These are phyloP conservation scores for Ostrea edulis DNA, from an alignment of 1,140 invertebrate genomes.

Conservation along the genomic window DNA sequence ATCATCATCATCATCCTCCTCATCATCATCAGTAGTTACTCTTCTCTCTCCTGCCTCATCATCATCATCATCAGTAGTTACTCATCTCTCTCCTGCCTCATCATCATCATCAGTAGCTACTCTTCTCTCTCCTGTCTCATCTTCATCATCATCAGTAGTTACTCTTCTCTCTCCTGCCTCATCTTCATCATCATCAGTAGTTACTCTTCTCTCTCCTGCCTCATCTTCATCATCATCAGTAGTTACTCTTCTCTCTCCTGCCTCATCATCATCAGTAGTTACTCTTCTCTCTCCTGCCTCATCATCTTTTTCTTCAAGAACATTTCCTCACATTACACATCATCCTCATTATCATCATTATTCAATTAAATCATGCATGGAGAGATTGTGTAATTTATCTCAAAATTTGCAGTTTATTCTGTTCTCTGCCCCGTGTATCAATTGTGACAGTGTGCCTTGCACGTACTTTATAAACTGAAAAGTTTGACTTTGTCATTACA, in stretches of 20 bases:
- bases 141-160: neutral
- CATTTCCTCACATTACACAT: too few relatives aligned
- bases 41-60: too few relatives aligned
- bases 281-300: too few relatives aligned
- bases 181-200: neutral
- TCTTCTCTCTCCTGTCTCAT: neutral
- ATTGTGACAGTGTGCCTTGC: too few relatives aligned
- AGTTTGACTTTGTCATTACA: too few relatives aligned
- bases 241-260: constrained; percentile 50
- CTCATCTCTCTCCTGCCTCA: constrained; percentile 50
- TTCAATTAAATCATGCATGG: too few relatives aligned
- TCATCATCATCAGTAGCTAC: neutral
- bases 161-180: too few relatives aligned
- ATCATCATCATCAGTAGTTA: neutral
- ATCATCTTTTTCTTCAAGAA: neutral
- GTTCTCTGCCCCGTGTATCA: too few relatives aligned
- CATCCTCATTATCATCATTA: neutral
- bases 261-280: constrained; percentile 39
- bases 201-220: too few relatives aligned
- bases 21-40: neutral
- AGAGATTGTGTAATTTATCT: too few relatives aligned
- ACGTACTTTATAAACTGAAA: too few relatives aligned
- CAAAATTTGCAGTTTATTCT: too few relatives aligned
- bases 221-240: neutral
- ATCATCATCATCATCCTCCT: neutral